Base-by-base conservation (phyloP, 1,140 invertebrate species). In the Megathymus violae region DNA sequence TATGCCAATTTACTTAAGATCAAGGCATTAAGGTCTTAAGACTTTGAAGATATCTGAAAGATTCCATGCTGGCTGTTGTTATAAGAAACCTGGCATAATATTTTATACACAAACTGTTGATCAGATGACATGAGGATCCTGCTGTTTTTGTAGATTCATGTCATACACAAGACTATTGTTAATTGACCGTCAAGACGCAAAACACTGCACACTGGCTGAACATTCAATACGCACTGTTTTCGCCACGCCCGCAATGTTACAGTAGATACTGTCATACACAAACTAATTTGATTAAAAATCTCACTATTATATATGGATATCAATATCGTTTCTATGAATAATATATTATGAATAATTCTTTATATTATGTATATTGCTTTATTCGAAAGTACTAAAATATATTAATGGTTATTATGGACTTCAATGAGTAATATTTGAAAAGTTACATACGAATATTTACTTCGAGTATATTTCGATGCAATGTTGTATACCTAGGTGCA, bases 101-200 rank as follows among this genome's bases (percentile, higher is more conserved):
- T 22, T 22, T 22, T 22, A 22, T 3, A 22, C 19, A 3, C 5
- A 22, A 22, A 22, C 5, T 22, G 19, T 5, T 22, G 19, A 22
- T 22, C 5, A 22, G 5, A 22, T 22, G 19, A 22, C 19, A 22
- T 5, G n/a, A 3, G 2, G 2, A 22, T 5, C 19, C 2, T 22
- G 2, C 19, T 22, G 19, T 22, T 22, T 22, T 22, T 5, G 5
- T 22, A 22, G 5, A 5, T 22, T 5, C 19, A 22, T 5, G 19
- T 5, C 40, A 41, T 54, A 41, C 36, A 54, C 10, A 13, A 16
- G 13, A 31, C 51, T 56, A 56, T 72, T 47, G 62, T 62, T 71
- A 74, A 80, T 80, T 69, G 71, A 80, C 68, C 69, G 67, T 76
- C 64, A 70, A 80, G 79, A 82, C 79, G 76, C 79, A 74, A 73